Evolutionary conservation across 1,140 invertebrate species (phyloP).

Genomic region (Eumeta japonica): DNA sequence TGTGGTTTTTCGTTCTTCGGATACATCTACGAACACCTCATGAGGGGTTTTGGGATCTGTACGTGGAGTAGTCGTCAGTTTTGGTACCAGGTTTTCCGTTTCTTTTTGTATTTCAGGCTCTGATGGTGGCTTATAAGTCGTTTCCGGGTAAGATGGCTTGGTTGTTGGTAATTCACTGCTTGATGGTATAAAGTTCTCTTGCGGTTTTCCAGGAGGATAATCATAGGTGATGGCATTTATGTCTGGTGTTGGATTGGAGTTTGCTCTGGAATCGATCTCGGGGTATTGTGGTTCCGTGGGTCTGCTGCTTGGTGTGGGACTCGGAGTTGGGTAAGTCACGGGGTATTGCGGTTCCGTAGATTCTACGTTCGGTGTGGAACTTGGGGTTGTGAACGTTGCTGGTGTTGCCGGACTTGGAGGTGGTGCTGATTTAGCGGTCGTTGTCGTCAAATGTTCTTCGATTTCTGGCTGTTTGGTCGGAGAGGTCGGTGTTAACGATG

Average conservation of each 20-base stretch:
- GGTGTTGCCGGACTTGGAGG: constrained; percentile 3
- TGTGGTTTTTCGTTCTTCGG: constrained; percentile 23
- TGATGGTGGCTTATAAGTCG: constrained; percentile 4
- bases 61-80: constrained; percentile 7
- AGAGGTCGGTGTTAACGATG: background rate
- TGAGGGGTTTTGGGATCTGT: constrained; percentile 17
- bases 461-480: too few relatives aligned
- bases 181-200: too few relatives aligned
- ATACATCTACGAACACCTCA: constrained; percentile 23
- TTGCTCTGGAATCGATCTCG: too few relatives aligned
- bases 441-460: too few relatives aligned
- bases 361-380: too few relatives aligned
- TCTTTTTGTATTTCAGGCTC: constrained; percentile 9
- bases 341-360: too few relatives aligned
- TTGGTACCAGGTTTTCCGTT: constrained; percentile 12
- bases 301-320: too few relatives aligned
- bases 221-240: too few relatives aligned
- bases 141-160: constrained; percentile 4
- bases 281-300: too few relatives aligned
- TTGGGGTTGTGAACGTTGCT: constrained; percentile 3
- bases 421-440: constrained; percentile 2
- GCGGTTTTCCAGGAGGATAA: too few relatives aligned
- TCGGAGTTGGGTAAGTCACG: too few relatives aligned
- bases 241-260: too few relatives aligned
- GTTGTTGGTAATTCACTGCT: background rate